phyloP scores from a whole-genome alignment of 2,113 vertebrate genomes.

The Malurus cyaneus region DNA sequence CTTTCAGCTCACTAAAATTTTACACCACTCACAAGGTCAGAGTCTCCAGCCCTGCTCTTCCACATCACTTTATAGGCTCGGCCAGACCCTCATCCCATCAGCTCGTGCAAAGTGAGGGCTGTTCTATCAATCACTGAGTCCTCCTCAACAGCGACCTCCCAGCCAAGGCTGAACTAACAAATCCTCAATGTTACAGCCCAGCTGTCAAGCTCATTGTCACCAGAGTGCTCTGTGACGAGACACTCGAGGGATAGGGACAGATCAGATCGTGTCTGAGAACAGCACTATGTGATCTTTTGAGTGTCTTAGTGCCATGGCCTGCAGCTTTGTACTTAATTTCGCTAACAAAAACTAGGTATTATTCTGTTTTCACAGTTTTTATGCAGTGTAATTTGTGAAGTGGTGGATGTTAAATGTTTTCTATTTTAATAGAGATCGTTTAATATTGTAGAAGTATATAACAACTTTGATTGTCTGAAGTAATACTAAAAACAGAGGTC shows the following conservation, averaged over 20 bases:
- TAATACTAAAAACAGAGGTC: neutral
- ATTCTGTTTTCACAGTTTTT: neutral
- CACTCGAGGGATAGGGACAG: neutral
- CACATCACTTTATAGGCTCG: neutral
- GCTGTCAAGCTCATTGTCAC: neutral
- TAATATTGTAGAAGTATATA: neutral
- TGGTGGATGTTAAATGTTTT: neutral
- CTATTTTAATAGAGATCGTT: neutral
- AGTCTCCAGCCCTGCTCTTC: neutral
- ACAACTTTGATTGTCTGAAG: neutral
- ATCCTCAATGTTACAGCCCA: neutral
- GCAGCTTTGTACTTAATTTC: neutral
- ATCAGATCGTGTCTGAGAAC: neutral
- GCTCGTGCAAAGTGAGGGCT: neutral
- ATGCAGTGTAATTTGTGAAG: neutral
- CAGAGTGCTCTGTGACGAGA: neutral
- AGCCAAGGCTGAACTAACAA: conserved; percentile 45
- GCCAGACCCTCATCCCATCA: neutral
- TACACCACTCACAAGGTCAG: neutral
- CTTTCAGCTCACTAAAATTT: neutral
- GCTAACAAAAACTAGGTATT: neutral
- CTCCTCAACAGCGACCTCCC: neutral
- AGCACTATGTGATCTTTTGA: neutral
- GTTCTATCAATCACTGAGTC: neutral
- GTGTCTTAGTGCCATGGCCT: neutral